Percentiles rank a stretch among this genome's conserved stretches.
Conservation (phyloP, 2,113 vertebrate genomes). For the Irena cyanogastra region DNA sequence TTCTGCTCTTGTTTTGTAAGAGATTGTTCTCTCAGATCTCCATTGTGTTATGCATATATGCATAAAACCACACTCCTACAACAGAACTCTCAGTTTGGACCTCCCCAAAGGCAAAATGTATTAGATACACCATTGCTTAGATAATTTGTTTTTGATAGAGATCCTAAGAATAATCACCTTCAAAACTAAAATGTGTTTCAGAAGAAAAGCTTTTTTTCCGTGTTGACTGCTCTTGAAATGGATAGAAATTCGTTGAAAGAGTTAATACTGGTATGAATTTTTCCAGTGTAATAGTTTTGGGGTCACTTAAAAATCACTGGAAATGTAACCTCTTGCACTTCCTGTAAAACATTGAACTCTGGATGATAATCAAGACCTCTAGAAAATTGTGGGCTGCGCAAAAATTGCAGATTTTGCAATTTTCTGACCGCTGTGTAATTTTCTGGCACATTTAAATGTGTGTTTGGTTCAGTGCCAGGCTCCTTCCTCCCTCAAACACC, state of each 20-base stretch:
- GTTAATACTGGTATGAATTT: constrained; percentile 47
- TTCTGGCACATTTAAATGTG: constrained; percentile 27
- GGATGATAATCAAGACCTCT: constrained; percentile 53
- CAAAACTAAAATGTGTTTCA: not conserved
- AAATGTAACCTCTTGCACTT: constrained; percentile 56
- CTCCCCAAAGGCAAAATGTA: not conserved
- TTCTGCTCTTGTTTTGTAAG: not conserved
- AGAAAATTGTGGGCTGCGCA: constrained; percentile 38
- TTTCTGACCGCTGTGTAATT: constrained; percentile 56
- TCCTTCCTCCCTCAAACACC: constrained; percentile 37
- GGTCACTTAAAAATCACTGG: constrained; percentile 65
- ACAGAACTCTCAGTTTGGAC: not conserved
- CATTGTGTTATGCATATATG: not conserved
- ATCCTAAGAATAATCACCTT: not conserved
- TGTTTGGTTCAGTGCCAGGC: constrained; percentile 8
- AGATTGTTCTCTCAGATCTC: not conserved
- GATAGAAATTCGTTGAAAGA: constrained; percentile 51
- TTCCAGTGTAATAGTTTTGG: constrained; percentile 38
- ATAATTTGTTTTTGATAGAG: not conserved
- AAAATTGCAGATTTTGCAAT: constrained; percentile 51
- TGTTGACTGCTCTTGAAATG: not conserved
- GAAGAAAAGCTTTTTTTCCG: not conserved
- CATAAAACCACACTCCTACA: not conserved
- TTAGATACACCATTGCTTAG: not conserved
- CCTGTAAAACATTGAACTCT: constrained; percentile 51